Conservation (phyloP, 2,113 vertebrate species). For the Diadophis punctatus region DNA sequence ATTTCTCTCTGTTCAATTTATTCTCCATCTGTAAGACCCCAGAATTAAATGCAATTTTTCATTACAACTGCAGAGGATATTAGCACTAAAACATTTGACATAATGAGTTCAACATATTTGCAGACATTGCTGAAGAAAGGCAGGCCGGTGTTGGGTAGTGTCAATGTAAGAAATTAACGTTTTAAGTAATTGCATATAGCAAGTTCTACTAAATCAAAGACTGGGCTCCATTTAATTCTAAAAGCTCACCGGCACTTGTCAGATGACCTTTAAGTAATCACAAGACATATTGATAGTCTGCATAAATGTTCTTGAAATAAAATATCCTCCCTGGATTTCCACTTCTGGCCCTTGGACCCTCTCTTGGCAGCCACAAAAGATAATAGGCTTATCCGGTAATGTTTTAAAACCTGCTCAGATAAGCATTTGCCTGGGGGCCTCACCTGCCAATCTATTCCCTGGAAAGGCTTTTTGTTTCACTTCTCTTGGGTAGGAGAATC, state of each 20-base stretch:
- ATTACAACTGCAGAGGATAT: constrained; percentile 52
- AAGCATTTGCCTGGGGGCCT: constrained; percentile 46
- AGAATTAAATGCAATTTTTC: constrained; percentile 60
- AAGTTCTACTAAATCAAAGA: constrained; percentile 44
- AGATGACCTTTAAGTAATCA: constrained; percentile 58
- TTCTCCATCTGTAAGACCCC: constrained; percentile 59
- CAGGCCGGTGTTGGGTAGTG: constrained; percentile 31
- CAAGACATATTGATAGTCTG: constrained; percentile 28
- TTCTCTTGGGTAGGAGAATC: constrained; percentile 34
- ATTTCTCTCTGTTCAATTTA: constrained; percentile 53
- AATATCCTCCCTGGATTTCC: constrained; percentile 4
- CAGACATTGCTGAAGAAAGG: constrained; percentile 50
- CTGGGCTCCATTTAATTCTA: constrained; percentile 45
- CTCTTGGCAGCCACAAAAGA: constrained; percentile 40
- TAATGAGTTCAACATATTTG: constrained; percentile 56
- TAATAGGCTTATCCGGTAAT: constrained; percentile 55
- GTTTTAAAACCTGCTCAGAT: constrained; percentile 48
- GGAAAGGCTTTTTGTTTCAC: background rate
- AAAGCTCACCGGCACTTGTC: constrained; percentile 52
- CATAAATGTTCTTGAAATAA: constrained; percentile 42
- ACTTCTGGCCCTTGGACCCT: constrained; percentile 44
- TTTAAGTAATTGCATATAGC: constrained; percentile 57
- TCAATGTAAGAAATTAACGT: constrained; percentile 27
- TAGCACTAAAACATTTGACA: constrained; percentile 63
- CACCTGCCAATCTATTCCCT: constrained; percentile 20